Evolutionary conservation across 2,113 vertebrate genomes (phyloP), one percentile per base, ranked within the genome.

Genomic region (Oreamnos americanus): DNA sequence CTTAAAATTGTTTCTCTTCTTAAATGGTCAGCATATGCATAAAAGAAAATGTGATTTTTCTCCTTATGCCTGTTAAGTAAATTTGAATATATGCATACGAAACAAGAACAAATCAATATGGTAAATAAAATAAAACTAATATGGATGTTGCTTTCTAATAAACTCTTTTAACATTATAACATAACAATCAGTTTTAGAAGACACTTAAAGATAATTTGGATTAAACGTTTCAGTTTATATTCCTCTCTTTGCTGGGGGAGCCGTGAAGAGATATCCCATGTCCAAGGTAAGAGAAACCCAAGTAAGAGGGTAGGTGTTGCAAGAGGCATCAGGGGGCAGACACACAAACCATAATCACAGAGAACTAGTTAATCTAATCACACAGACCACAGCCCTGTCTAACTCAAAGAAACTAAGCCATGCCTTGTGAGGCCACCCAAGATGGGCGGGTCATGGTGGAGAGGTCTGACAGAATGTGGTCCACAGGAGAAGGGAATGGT

Each of bases 211-310:
- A 33, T 33, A 33, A 30, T 87, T 86, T 51, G 15, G 17, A 39
- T 90, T 84, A 43, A 95, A 53, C 11, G 0, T 78, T 85, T 95
- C 11, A 11, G n/a, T 84, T 83, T 49, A 57, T 16, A 76, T 76
- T 49, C 30, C 8, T 51, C 23, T 94, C 19, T 60, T 85, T 30
- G 58, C 26, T 60, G 5, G 58, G 13, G 58, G 5, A 60, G 58
- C 5, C 0, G 0, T 60, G 58, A 60, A 60, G 58, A 60, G 26
- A 30, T 30, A 60, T 5, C 11, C 12, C 5, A 30, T 0, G 5
- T 30, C 12, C 58, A 60, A 30, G 26, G 26, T 60, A 28, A 60
- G 12, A 60, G 58, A 60, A 60, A 60, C 26, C 58, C 26, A 30
- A 30, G 26, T 60, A 60, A 14, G 58, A 60, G 0, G 58, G 5